Evolutionary conservation across 2,113 vertebrate species (phyloP).

Genomic region (Butastur rufipennis): DNA sequence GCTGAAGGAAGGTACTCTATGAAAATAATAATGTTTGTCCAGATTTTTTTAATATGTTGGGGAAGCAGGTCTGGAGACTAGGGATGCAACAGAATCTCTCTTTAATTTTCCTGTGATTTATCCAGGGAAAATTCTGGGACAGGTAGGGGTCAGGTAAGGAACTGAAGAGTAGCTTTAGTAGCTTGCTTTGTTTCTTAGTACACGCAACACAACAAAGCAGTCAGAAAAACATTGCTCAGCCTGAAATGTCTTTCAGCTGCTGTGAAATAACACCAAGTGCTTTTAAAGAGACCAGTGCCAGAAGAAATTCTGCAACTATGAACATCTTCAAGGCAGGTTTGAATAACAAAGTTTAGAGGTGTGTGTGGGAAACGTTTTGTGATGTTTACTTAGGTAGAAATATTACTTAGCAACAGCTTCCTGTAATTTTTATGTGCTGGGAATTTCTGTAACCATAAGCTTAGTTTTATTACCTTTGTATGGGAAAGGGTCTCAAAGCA

Average conservation of each 20-base stretch:
- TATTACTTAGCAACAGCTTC: conserved; percentile 69
- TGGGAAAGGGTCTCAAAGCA: conserved; percentile 29
- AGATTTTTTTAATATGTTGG: accelerated
- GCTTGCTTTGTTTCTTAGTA: background rate
- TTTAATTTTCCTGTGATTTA: background rate
- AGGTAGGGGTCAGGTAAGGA: background rate
- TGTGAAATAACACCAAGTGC: background rate
- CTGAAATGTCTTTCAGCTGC: background rate
- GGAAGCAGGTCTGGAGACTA: background rate
- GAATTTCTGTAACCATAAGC: conserved; percentile 48
- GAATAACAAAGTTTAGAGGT: conserved; percentile 50
- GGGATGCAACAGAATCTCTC: background rate
- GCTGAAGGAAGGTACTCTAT: background rate
- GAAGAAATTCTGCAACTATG: background rate
- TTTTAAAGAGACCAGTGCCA: background rate
- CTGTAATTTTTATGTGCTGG: conserved; percentile 63
- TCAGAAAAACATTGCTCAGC: background rate
- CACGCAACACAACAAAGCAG: background rate
- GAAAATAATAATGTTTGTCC: background rate
- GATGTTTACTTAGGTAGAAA: conserved; percentile 65
- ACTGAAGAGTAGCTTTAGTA: background rate
- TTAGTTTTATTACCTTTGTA: conserved; percentile 10
- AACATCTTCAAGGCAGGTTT: conserved; percentile 15
- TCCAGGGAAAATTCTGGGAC: background rate
- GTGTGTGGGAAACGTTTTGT: conserved; percentile 57